A percentile compares a stretch with the other conserved stretches of the same genome.
Conservation (phyloP, 2,113 vertebrate genomes). For the Etia nguti region DNA sequence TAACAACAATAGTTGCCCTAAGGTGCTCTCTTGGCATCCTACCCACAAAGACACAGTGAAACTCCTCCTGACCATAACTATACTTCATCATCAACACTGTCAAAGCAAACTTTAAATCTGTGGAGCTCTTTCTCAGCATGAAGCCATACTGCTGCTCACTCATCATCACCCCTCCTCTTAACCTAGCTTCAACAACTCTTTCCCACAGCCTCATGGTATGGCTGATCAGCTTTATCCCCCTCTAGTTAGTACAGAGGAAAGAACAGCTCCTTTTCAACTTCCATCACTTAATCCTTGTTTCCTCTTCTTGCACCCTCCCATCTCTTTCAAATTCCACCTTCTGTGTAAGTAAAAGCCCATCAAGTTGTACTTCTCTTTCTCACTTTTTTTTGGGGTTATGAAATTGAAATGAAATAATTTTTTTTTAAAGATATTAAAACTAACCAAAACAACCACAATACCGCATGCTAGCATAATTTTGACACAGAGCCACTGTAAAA, state of each 20-base stretch:
- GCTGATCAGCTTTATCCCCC: not conserved
- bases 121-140: not conserved
- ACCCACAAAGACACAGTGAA: too few species aligned
- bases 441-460: not conserved
- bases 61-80: not conserved
- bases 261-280: not conserved
- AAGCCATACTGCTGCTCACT: not conserved
- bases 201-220: not conserved
- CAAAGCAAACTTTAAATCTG: not conserved
- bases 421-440: not conserved
- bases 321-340: not conserved
- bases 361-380: not conserved
- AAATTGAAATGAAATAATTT: not conserved
- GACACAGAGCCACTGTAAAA: not conserved
- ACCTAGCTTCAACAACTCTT: not conserved
- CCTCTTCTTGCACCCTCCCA: not conserved
- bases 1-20: not conserved
- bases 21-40: not conserved
- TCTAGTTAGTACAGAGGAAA: not conserved
- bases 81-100: not conserved
- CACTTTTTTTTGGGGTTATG: not conserved
- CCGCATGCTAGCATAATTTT: not conserved
- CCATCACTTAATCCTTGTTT: not conserved
- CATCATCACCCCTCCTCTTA: not conserved
- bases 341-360: not conserved